phyloP scores from a whole-genome alignment of 2,888 invertebrate genomes.

The Eremobia ochroleuca region DNA sequence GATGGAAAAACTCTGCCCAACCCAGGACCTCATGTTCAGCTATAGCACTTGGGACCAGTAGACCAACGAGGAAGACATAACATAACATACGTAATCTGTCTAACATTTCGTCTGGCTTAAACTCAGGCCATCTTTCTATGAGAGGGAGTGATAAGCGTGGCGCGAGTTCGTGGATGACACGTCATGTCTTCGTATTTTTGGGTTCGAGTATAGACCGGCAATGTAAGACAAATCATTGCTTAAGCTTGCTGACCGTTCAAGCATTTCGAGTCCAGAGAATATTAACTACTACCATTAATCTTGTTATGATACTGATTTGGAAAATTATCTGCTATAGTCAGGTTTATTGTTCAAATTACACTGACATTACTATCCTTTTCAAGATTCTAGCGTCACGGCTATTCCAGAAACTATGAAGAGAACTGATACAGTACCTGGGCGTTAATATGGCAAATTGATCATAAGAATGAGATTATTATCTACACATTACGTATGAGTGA shows the following conservation, averaged over 20 bases:
- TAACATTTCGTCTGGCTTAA: background rate
- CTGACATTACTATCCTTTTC: background rate
- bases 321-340: background rate
- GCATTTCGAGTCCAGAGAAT: slow-evolving; percentile 9
- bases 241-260: background rate
- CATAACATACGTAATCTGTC: background rate
- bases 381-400: background rate
- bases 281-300: slow-evolving; percentile 13
- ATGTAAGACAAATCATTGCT: background rate
- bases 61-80: background rate
- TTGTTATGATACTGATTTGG: background rate
- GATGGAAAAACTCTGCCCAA: background rate
- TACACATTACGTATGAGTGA: background rate
- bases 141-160: background rate
- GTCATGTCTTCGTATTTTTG: background rate
- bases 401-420: background rate
- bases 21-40: background rate
- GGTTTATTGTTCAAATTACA: background rate
- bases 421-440: background rate
- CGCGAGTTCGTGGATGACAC: background rate
- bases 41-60: background rate
- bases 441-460: background rate
- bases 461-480: background rate
- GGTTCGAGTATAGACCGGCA: background rate
- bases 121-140: background rate